Conservation (phyloP, 2,113 vertebrate genomes). For the Cettia cetti region DNA sequence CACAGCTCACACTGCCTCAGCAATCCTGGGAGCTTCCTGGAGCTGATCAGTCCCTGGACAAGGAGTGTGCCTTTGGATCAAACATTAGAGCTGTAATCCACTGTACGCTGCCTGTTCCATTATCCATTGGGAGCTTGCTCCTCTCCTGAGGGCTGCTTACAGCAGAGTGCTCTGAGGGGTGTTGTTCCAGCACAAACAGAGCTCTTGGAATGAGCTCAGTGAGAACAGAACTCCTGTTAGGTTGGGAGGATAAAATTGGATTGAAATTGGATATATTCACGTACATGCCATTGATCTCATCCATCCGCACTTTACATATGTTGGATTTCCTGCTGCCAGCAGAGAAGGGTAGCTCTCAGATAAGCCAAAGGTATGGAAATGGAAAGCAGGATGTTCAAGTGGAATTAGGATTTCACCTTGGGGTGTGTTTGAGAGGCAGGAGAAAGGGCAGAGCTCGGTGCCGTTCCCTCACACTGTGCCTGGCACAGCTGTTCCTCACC, state of each 20-base stretch:
- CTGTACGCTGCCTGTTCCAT: neutral
- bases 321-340: constrained; percentile 25
- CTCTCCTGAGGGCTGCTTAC: neutral
- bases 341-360: constrained; percentile 45
- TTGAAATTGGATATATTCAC: constrained; percentile 41
- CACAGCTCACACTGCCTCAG: constrained; percentile 5
- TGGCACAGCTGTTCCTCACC: neutral
- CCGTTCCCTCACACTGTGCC: neutral
- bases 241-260: constrained; percentile 53
- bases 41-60: neutral
- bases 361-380: constrained; percentile 45
- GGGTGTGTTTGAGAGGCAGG: constrained; percentile 49
- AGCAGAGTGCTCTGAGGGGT: neutral
- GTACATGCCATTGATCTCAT: constrained; percentile 32
- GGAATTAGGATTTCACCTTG: constrained; percentile 25
- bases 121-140: neutral
- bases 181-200: constrained; percentile 45
- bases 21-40: neutral
- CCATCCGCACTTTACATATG: constrained; percentile 30
- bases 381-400: constrained; percentile 51
- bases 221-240: constrained; percentile 42
- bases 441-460: neutral
- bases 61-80: neutral
- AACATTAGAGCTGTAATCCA: neutral
- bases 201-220: constrained; percentile 39